Evolutionary conservation across 1,140 invertebrate genomes (phyloP).

Genomic region (Drepana arcuata): DNA sequence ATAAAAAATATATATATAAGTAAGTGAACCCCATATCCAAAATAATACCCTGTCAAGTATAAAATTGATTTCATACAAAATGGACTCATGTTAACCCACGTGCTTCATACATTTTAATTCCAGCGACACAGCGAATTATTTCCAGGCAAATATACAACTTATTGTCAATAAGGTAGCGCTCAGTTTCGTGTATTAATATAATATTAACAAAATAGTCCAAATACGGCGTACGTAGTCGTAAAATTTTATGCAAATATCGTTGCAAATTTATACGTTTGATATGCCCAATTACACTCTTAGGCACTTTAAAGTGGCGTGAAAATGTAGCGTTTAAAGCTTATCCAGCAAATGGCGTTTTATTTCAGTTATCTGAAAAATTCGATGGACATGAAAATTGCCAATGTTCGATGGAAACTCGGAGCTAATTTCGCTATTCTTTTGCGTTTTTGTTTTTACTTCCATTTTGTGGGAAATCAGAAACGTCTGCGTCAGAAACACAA

Average conservation of each 20-base stretch:
- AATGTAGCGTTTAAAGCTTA: constrained; percentile 13
- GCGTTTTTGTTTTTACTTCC: constrained; percentile 7
- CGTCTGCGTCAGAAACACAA: too few species aligned
- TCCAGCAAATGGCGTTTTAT: constrained; percentile 8
- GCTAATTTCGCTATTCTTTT: constrained; percentile 13
- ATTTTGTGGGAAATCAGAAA: constrained; percentile 8
- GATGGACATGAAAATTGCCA: constrained; percentile 13
- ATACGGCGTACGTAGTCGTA: constrained; percentile 19
- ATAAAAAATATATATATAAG: too few species aligned
- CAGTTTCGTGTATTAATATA: constrained; percentile 3
- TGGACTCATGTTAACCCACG: constrained; percentile 6
- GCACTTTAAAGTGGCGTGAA: constrained; percentile 9
- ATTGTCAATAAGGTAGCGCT: neutral
- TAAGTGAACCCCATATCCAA: too few species aligned
- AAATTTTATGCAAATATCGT: constrained; percentile 38
- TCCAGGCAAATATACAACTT: constrained; percentile 3
- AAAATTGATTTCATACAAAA: constrained; percentile 13
- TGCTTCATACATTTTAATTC: constrained; percentile 11
- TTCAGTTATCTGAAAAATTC: constrained; percentile 8
- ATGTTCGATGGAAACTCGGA: constrained; percentile 11
- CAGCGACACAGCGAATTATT: constrained; percentile 1
- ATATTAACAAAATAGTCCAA: constrained; percentile 12
- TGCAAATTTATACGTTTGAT: constrained; percentile 27
- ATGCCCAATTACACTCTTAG: constrained; percentile 30
- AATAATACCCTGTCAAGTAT: constrained; percentile 1